Percentiles rank a stretch among this genome's conserved stretches.
These are phyloP conservation scores for Clivina fossor DNA, from an alignment of 2,888 invertebrate species.

Conservation along the genomic window DNA sequence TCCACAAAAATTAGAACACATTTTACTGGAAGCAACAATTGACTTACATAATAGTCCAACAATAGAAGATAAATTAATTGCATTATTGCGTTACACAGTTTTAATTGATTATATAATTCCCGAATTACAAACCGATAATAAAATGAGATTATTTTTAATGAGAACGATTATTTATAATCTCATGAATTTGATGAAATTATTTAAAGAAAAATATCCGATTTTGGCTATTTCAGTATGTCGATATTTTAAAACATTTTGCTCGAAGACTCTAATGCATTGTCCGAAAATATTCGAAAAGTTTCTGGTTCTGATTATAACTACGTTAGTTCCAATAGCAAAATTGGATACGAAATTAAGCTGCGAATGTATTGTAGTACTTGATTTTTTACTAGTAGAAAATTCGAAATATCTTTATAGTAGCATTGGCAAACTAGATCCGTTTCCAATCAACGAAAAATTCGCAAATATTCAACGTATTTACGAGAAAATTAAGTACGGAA, in stretches of 20 bases:
- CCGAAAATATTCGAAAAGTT: slow-evolving; percentile 54
- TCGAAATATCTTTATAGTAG: slow-evolving; percentile 53
- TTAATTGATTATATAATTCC: slow-evolving; percentile 55
- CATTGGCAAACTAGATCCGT: slow-evolving; percentile 56
- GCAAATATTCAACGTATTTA: slow-evolving; percentile 47
- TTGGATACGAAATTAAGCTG: slow-evolving; percentile 48
- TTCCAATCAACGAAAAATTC: slow-evolving; percentile 54
- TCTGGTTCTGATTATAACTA: slow-evolving; percentile 58
- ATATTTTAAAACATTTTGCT: slow-evolving; percentile 55
- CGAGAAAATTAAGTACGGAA: slow-evolving; percentile 47
- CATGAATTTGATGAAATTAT: slow-evolving; percentile 55
- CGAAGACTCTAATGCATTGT: slow-evolving; percentile 53
- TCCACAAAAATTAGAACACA: slow-evolving; percentile 58
- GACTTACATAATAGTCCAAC: slow-evolving; percentile 55
- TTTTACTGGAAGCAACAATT: slow-evolving; percentile 57
- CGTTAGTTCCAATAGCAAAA: slow-evolving; percentile 55
- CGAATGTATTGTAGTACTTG: slow-evolving; percentile 53
- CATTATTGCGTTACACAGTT: slow-evolving; percentile 60
- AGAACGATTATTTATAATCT: slow-evolving; percentile 60
- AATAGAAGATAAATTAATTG: slow-evolving; percentile 57
- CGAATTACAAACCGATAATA: slow-evolving; percentile 47
- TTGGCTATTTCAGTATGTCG: slow-evolving; percentile 47
- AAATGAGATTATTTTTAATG: slow-evolving; percentile 59
- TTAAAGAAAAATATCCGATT: slow-evolving; percentile 47
- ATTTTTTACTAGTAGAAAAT: slow-evolving; percentile 59